phyloP scores from a whole-genome alignment of 2,113 vertebrate species.

The Labrus mixtus region DNA sequence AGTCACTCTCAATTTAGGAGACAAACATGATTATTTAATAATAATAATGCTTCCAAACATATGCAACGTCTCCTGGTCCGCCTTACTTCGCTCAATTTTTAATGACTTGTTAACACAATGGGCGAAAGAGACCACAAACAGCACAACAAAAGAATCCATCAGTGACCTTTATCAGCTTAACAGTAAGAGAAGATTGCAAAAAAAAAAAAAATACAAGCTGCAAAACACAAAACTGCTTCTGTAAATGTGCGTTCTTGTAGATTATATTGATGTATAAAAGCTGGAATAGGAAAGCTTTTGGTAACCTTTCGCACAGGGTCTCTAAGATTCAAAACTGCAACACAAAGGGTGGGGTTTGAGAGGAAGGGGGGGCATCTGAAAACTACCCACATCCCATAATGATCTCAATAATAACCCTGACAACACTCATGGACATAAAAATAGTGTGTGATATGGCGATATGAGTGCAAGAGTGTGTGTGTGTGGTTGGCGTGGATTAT shows the following conservation, averaged over 20 bases:
- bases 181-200: slow-evolving; percentile 69
- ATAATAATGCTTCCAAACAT: slow-evolving; percentile 92
- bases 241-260: slow-evolving; percentile 23
- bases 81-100: slow-evolving; percentile 83
- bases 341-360: slow-evolving; percentile 56
- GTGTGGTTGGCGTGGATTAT: slow-evolving; percentile 79
- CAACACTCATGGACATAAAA: slow-evolving; percentile 80
- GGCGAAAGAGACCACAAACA: slow-evolving; percentile 75
- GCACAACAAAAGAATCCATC: slow-evolving; percentile 81
- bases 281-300: slow-evolving; percentile 57
- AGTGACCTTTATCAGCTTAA: slow-evolving; percentile 80
- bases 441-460: slow-evolving; percentile 74
- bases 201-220: slow-evolving; percentile 59
- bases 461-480: slow-evolving; percentile 47
- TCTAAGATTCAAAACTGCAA: slow-evolving; percentile 63
- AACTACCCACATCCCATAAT: slow-evolving; percentile 80
- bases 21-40: slow-evolving; percentile 94
- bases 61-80: slow-evolving; percentile 82
- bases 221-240: slow-evolving; percentile 53
- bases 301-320: slow-evolving; percentile 72
- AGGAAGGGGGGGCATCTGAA: slow-evolving; percentile 52
- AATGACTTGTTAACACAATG: slow-evolving; percentile 86
- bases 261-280: slow-evolving; percentile 73
- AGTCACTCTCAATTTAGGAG: slow-evolving; percentile 93
- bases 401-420: slow-evolving; percentile 84